These are phyloP conservation scores for Ormyrus thymus DNA, from an alignment of 2,888 invertebrate species.

Conservation along the genomic window DNA sequence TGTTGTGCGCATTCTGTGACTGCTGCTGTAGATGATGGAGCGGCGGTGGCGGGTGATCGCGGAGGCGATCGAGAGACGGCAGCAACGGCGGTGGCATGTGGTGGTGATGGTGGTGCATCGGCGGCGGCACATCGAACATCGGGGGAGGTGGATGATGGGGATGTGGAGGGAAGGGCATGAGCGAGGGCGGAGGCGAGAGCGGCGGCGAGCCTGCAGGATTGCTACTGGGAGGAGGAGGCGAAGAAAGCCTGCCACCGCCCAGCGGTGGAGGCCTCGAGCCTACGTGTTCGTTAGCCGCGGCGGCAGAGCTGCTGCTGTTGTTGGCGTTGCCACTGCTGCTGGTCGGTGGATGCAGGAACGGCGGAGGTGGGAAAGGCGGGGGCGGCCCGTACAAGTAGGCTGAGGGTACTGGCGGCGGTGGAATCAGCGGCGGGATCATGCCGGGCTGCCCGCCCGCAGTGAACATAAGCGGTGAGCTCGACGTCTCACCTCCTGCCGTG, in stretches of 20 bases:
- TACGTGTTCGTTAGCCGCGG: constrained; percentile 73
- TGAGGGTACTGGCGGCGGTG: constrained; percentile 69
- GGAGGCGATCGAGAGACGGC: constrained; percentile 43
- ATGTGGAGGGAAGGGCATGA: constrained; percentile 59
- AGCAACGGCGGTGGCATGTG: constrained; percentile 70
- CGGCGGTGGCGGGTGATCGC: constrained; percentile 64
- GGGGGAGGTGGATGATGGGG: constrained; percentile 44
- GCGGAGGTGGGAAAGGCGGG: constrained; percentile 79
- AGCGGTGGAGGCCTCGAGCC: constrained; percentile 75
- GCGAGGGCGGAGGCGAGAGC: constrained; percentile 67
- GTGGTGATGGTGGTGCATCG: constrained; percentile 49
- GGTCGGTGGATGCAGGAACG: constrained; percentile 73
- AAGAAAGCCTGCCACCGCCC: constrained; percentile 73
- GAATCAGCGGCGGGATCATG: constrained; percentile 70
- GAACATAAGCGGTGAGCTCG: constrained; percentile 75
- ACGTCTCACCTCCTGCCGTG: constrained; percentile 69
- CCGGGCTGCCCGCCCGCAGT: constrained; percentile 57
- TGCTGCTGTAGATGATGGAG: constrained; percentile 70
- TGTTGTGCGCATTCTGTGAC: constrained; percentile 52
- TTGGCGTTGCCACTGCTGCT: too few relatives aligned
- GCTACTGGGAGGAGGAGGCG: constrained; percentile 69
- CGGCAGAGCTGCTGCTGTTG: constrained; percentile 75
- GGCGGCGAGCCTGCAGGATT: constrained; percentile 61
- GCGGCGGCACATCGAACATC: too few relatives aligned
- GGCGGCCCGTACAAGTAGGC: constrained; percentile 60